These are phyloP conservation scores for Eptatretus atami DNA, from an alignment of 2,797 vertebrate genomes.

Conservation along the genomic window DNA sequence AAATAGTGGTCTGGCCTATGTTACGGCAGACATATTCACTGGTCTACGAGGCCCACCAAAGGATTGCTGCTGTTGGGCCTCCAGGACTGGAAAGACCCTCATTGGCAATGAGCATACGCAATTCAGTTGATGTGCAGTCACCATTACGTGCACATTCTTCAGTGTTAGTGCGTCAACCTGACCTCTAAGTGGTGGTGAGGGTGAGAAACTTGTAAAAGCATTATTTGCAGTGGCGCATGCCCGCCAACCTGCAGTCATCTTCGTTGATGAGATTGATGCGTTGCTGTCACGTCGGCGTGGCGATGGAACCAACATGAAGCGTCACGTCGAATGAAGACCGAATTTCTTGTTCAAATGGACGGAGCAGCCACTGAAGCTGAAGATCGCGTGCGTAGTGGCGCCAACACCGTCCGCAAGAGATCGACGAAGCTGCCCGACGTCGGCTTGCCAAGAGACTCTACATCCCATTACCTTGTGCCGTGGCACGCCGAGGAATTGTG, in stretches of 20 bases:
- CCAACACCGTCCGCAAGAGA: slow-evolving; percentile 79
- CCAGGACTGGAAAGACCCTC: slow-evolving; percentile 88
- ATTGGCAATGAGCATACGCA: slow-evolving; percentile 88
- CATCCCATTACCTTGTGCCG: slow-evolving; percentile 48
- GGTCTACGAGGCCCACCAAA: slow-evolving; percentile 72
- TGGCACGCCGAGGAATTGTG: slow-evolving; percentile 47
- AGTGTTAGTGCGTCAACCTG: slow-evolving; percentile 86
- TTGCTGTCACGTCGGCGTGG: slow-evolving; percentile 47
- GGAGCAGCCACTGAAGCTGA: slow-evolving; percentile 59
- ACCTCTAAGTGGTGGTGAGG: slow-evolving; percentile 90
- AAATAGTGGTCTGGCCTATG: slow-evolving; percentile 97
- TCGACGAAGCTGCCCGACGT: slow-evolving; percentile 67
- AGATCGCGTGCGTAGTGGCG: slow-evolving; percentile 68
- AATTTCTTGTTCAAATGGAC: slow-evolving; percentile 79
- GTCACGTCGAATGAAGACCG: slow-evolving; percentile 71
- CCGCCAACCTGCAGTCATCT: slow-evolving; percentile 80
- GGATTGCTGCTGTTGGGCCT: slow-evolving; percentile 69
- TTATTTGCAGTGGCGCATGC: slow-evolving; percentile 61
- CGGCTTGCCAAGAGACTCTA: slow-evolving; percentile 59
- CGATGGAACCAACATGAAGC: slow-evolving; percentile 58
- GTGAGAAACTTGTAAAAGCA: slow-evolving; percentile 84
- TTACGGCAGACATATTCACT: slow-evolving; percentile 68
- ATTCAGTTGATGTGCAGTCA: too few species aligned
- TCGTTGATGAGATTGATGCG: slow-evolving; percentile 89
- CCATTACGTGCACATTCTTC: slow-evolving; percentile 86